Conservation (phyloP, 2,113 vertebrate species). For the Nymphicus hollandicus region DNA sequence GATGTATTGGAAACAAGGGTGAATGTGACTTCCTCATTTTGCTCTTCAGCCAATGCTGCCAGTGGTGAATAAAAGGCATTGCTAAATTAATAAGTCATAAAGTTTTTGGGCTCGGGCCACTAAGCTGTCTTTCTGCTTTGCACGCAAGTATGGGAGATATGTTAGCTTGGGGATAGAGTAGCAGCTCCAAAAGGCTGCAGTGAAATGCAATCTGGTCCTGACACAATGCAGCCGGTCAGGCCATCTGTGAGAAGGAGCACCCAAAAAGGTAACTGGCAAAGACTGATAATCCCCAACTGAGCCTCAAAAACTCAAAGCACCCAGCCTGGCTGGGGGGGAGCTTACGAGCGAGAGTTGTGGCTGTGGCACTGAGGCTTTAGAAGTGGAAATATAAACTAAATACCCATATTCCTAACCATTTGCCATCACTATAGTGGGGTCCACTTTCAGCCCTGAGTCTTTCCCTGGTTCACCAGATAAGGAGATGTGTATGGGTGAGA, state of each 20-base stretch:
- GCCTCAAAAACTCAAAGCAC: not conserved
- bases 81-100: conserved; percentile 23
- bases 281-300: not conserved
- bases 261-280: conserved; percentile 5
- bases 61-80: not conserved
- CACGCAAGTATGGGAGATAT: not conserved
- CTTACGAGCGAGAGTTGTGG: not conserved
- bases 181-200: not conserved
- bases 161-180: conserved; percentile 25
- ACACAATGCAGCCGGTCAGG: not conserved
- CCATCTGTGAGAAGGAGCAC: not conserved
- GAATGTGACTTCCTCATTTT: not conserved
- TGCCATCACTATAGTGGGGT: no score
- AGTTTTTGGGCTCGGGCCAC: not conserved
- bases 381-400: no score
- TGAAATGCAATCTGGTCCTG: conserved; percentile 4
- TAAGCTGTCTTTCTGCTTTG: not conserved
- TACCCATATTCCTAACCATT: no score
- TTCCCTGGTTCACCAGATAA: not conserved
- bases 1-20: not conserved
- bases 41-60: not conserved
- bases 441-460: not conserved
- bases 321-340: not conserved
- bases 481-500: not conserved
- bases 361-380: not conserved